Conservation (phyloP, 2,888 invertebrate species). For the Ormyrus rosae region DNA sequence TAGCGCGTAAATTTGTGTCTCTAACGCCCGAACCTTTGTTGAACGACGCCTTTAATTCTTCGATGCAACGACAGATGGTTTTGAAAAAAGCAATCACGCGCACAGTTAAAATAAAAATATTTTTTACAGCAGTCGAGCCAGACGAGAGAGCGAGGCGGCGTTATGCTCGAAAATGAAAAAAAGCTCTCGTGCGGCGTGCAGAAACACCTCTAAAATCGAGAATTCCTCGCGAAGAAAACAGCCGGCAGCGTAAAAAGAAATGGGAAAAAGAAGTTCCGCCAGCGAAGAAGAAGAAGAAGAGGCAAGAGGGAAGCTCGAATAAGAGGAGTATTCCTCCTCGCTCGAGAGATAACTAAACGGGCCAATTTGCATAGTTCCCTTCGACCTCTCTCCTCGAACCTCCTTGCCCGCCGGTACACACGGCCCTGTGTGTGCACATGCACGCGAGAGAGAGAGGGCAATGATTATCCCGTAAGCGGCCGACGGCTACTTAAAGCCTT, state of each 20-base stretch:
- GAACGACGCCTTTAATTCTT: too few relatives aligned
- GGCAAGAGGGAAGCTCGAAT: neutral
- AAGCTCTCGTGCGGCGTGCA: too few relatives aligned
- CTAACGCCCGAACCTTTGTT: too few relatives aligned
- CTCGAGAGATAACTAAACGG: constrained; percentile 21
- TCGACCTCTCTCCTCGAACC: constrained; percentile 59
- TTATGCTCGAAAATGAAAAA: too few relatives aligned
- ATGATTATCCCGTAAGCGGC: constrained; percentile 63
- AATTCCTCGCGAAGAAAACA: neutral
- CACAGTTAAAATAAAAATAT: too few relatives aligned
- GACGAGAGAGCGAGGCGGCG: too few relatives aligned
- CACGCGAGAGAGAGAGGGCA: constrained; percentile 53
- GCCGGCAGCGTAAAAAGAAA: neutral
- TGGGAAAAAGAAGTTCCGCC: neutral
- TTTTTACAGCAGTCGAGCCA: too few relatives aligned
- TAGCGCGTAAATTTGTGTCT: too few relatives aligned
- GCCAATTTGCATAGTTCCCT: constrained; percentile 65
- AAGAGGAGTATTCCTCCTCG: neutral
- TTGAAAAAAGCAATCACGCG: too few relatives aligned
- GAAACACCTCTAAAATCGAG: neutral
- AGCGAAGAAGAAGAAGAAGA: constrained; percentile 35
- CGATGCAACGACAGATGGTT: too few relatives aligned
- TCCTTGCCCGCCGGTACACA: constrained; percentile 35
- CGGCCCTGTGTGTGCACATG: neutral
- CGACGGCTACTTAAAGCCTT: constrained; percentile 23